Evolutionary conservation across 1,140 invertebrate genomes (phyloP), one percentile per base, ranked within the genome.

Genomic region (Pseudomyrmex dendroicus): DNA sequence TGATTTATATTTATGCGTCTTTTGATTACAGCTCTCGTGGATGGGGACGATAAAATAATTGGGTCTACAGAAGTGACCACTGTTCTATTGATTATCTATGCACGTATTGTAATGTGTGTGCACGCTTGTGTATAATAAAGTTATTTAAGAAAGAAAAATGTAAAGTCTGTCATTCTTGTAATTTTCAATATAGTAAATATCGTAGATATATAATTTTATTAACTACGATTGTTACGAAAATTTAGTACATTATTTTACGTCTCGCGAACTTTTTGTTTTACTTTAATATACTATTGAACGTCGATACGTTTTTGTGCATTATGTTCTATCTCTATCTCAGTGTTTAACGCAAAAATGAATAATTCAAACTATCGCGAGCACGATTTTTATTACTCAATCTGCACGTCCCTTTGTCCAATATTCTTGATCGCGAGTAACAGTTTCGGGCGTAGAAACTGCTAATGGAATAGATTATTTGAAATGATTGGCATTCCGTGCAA

Each of bases 41-140:
- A 22, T 87, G 1, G 3, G 87, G 89, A 52, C 66, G 84, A 88
- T 88, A 12, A 80, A 35, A 54, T 8, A 35, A 54, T 8, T 54
- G 1, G 1, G 20, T 52, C 20, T 76, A 17, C 46, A 66, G 7
- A 9, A 15, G 17, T 7, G 13, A 12, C 15, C 0, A 20, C 25
- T 48, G 17, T 50, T 17, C 17, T 48, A 52, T 25, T 9, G n/a
- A 68, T 8, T 52, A 5, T 9, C 4, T 15, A 68, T 13, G 46
- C 20, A 56, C 35, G 10, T 17, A 52, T 46, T 46, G 13, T 64
- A 25, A 50, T 50, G 10, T 25, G 1, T 12, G 17, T 35, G 5
- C 20, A 48, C 20, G 44, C 46, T 46, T n/a, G 48, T 2, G 13
- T 68, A 17, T 15, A 86, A 77, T 86, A 87, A 77, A 87, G 17